Evolutionary conservation across 2,797 vertebrate species (phyloP).

Genomic region (Hydrocynus forskahlii): DNA sequence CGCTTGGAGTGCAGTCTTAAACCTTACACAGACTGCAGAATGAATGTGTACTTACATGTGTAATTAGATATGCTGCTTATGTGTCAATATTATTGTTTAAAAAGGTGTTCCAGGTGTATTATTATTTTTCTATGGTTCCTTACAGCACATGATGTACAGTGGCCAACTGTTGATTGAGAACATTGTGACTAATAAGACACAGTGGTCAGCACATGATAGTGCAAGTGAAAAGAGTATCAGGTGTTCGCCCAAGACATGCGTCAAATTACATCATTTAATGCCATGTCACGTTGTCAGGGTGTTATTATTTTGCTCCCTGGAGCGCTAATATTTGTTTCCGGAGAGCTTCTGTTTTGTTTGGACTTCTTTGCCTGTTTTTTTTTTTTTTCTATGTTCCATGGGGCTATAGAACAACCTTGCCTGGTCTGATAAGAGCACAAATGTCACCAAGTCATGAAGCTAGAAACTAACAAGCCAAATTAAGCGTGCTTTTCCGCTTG

Average conservation of each 20-base stretch:
- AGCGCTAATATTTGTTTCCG: neutral
- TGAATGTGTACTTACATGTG: no score
- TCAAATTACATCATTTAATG: slow-evolving; percentile 16
- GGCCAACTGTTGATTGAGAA: neutral
- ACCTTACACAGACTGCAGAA: no score
- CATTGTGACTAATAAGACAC: slow-evolving; percentile 17
- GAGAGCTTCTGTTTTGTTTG: neutral
- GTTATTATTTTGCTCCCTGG: slow-evolving; percentile 1
- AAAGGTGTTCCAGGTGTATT: neutral
- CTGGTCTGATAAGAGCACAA: neutral
- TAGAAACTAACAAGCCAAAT: neutral
- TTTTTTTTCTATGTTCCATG: neutral
- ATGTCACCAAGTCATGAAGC: neutral
- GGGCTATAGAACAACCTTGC: neutral
- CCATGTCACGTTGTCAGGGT: neutral
- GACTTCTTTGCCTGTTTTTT: neutral
- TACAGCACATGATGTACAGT: neutral
- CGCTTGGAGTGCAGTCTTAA: no score
- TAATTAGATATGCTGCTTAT: no score
- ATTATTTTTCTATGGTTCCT: neutral
- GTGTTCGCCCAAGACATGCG: neutral
- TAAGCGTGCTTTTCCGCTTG: neutral
- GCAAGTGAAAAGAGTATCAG: neutral
- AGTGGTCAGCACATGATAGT: slow-evolving; percentile 6
- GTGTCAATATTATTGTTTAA: no score